Evolutionary conservation across 2,797 vertebrate species (phyloP), one percentile per base, ranked within the genome.

Genomic region (Acipenser transmontanus): DNA sequence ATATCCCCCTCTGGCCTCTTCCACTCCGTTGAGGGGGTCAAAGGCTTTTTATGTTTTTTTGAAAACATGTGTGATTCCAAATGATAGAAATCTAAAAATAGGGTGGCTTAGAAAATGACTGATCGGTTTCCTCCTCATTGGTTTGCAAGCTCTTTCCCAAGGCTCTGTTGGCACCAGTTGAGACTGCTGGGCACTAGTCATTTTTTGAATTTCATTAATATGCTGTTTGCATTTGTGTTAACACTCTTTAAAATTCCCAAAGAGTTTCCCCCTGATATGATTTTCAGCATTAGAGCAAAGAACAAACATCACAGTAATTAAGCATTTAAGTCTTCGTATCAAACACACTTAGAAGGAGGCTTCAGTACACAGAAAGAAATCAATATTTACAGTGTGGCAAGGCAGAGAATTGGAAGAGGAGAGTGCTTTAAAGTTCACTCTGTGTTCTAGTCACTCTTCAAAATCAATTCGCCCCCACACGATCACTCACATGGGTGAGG

Each of bases 351-450:
- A 81, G 88, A 88, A 88, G 81, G 71, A 76, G 82, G 76, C 77
- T 82, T 82, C 48, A n/a, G 11, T 4, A 74, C 76, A 75, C 73
- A 82, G 71, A 86, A 82, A 77, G 77, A 84, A 84, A 87, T 90
- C 84, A 90, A 80, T 90, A 89, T 89, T 87, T 89, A 84, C 85
- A 85, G 80, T 83, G 80, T 81, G 82, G 84, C 86, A 78, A 81
- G 77, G 84, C 78, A 76, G 80, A 85, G 85, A 82, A 82, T 87
- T 81, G 82, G 79, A 84, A 82, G 70, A 68, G 78, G 70, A 80
- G 79, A 80, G 78, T 81, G 85, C 82, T 83, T 61, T 86, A 83
- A 81, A 80, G 77, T 86, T 86, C 80, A 86, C 85, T 82, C 82
- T 61, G 81, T 83, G 80, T 88, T 86, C 47, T 86, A 87, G 87